Evolutionary conservation across 2,113 vertebrate species (phyloP).

Genomic region (Rhinogobius similis): DNA sequence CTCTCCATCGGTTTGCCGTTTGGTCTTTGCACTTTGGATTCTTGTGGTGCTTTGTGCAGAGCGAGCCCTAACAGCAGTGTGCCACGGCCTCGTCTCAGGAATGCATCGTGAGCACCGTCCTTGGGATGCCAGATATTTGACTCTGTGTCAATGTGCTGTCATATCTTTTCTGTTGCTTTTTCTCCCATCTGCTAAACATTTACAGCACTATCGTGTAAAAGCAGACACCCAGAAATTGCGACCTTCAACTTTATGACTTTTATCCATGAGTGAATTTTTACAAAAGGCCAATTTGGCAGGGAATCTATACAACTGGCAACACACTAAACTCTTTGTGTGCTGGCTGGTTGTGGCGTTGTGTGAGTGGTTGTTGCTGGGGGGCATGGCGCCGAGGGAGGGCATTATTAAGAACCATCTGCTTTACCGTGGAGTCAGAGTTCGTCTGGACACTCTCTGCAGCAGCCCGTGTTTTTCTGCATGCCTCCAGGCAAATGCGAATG

Average conservation of each 20-base stretch:
- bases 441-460: slow-evolving; percentile 68
- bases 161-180: slow-evolving; percentile 1
- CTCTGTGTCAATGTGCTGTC: neutral
- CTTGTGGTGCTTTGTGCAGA: slow-evolving; percentile 24
- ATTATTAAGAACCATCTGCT: slow-evolving; percentile 74
- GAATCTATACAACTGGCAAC: slow-evolving; percentile 30
- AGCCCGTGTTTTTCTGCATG: slow-evolving; percentile 61
- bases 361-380: slow-evolving; percentile 56
- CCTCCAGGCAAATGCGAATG: slow-evolving; percentile 59
- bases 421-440: slow-evolving; percentile 68
- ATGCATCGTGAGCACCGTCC: slow-evolving; percentile 22
- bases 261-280: slow-evolving; percentile 31
- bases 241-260: slow-evolving; percentile 35
- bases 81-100: slow-evolving; percentile 9
- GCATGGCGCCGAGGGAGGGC: slow-evolving; percentile 65
- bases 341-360: slow-evolving; percentile 1
- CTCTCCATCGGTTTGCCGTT: neutral
- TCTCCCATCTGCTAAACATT: slow-evolving; percentile 13
- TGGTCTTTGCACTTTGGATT: slow-evolving; percentile 9
- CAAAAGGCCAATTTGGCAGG: slow-evolving; percentile 32
- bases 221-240: neutral
- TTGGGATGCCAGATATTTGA: slow-evolving; percentile 37
- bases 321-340: neutral
- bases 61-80: slow-evolving; percentile 22
- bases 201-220: slow-evolving; percentile 10